Base-by-base conservation (phyloP, 1,140 invertebrate species). In the Papilio glaucus region DNA sequence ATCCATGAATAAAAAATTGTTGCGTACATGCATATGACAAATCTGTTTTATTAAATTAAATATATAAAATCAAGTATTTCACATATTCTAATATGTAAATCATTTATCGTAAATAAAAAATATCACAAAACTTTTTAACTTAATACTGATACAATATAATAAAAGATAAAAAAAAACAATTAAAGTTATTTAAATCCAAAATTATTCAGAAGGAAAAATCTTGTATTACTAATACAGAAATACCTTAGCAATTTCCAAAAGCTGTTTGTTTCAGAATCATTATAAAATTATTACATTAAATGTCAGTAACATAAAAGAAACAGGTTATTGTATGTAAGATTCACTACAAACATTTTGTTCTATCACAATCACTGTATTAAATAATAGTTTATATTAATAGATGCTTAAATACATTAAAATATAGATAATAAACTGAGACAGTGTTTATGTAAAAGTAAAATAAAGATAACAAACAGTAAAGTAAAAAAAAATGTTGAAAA, bases 61-160 rank as follows among this genome's bases (percentile, higher is more conserved):
- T 13, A 41, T 13, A 13, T 13, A 41, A 41, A 12, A 13, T 13
- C 39, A 13, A 13, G 12, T 41, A 13, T 41, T 41, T 41, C 13
- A 41, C 10, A 13, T 13, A 33, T 41, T 12, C 13, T 41, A n/a
- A 13, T 41, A 41, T 41, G 39, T 41, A 49, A 1, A 7, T n/a
- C 13, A 49, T 7, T 15, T 49, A 49, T 2, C 7, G 18, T 49
- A 18, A 49, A 8, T 49, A 49, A 18, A n/a, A 42, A 49, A 18
- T 49, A 49, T 49, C 42, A 49, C 42, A 45, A 45, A 45, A 45
- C 42, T 18, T 1, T 49, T 49, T 49, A 8, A 49, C 42, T 49
- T 49, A 49, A 49, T 49, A 49, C 42, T 49, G 42, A 49, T 49
- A 21, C 5, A 49, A 49, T 18, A 18, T 15, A 7, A 49, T 49